Conservation (phyloP, 2,797 vertebrate species). For the Aphelocoma californica region DNA sequence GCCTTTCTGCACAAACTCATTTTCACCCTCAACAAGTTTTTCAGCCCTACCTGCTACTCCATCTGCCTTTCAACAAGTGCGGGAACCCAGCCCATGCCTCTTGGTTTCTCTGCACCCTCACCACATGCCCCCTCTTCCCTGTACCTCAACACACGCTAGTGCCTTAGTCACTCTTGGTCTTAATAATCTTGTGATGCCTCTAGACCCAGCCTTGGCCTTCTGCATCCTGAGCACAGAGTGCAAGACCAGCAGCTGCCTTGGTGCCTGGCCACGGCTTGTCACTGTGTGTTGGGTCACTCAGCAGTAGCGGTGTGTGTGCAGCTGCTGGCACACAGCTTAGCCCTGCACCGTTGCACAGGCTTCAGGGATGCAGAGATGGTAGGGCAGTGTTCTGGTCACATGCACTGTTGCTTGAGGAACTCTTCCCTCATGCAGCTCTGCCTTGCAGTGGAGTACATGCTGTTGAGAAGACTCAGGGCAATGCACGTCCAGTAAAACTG, state of each 20-base stretch:
- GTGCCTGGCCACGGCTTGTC: background rate
- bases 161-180: background rate
- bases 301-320: background rate
- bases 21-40: background rate
- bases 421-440: background rate
- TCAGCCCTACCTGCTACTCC: background rate
- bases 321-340: background rate
- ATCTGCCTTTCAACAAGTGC: background rate
- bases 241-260: background rate
- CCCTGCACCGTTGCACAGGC: accelerated
- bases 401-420: background rate
- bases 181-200: background rate
- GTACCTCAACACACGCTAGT: background rate
- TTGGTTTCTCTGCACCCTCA: accelerated
- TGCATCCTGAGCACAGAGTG: background rate
- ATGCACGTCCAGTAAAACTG: background rate
- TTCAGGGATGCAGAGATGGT: background rate
- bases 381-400: background rate
- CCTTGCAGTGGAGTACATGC: accelerated
- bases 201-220: background rate
- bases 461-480: background rate
- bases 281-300: accelerated
- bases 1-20: background rate
- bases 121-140: background rate
- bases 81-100: background rate